Evolutionary conservation across 2,113 vertebrate species (phyloP).

Genomic region (Emydocephalus ijimae): DNA sequence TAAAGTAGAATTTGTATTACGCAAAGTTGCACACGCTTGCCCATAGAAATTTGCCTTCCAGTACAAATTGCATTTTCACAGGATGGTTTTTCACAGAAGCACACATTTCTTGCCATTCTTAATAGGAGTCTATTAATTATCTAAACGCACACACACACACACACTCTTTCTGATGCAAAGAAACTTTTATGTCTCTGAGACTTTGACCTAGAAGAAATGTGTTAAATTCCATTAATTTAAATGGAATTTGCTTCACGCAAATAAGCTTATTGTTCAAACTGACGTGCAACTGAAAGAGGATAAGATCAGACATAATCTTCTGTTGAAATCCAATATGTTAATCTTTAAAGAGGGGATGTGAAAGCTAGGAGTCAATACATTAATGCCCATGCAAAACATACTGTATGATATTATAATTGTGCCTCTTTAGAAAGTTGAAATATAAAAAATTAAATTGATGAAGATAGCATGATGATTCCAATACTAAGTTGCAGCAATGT

Average conservation of each 20-base stretch:
- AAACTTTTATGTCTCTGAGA: neutral
- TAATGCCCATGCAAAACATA: neutral
- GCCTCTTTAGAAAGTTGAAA: neutral
- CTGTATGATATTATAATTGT: neutral
- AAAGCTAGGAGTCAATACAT: neutral
- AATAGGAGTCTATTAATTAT: neutral
- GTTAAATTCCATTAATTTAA: neutral
- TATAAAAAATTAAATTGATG: neutral
- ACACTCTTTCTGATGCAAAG: neutral
- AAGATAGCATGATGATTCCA: neutral
- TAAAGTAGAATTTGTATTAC: neutral
- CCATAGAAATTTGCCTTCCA: neutral
- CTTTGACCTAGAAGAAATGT: neutral
- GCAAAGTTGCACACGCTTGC: neutral
- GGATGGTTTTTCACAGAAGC: neutral
- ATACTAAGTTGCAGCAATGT: neutral
- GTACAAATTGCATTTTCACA: neutral
- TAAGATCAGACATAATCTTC: neutral
- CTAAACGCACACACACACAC: neutral
- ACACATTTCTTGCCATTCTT: neutral
- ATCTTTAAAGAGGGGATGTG: neutral
- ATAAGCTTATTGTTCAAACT: neutral
- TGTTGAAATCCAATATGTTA: neutral
- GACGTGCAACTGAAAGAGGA: neutral
- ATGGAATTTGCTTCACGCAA: neutral